phyloP scores from a whole-genome alignment of 2,888 invertebrate species.

The Lumbricus terrestris region DNA sequence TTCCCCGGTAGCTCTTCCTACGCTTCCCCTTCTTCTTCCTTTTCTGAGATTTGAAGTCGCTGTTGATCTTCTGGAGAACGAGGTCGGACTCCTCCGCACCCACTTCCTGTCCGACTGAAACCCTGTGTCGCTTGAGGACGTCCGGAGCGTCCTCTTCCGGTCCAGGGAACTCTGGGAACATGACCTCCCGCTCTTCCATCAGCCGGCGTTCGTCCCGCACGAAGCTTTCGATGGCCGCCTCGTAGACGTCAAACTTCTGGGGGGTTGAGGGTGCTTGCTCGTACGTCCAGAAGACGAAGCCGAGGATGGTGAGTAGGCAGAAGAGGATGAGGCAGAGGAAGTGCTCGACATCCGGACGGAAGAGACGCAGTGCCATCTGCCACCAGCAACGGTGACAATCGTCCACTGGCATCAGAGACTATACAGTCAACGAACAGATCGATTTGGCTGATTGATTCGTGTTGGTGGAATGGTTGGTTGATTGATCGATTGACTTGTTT shows the following conservation, averaged over 20 bases:
- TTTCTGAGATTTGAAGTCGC: not conserved
- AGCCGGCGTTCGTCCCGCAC: not conserved
- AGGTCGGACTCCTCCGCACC: not conserved
- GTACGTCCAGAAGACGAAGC: constrained; percentile 9
- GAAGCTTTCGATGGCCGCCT: not conserved
- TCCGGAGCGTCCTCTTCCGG: not conserved
- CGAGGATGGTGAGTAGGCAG: not conserved
- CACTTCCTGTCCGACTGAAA: not conserved
- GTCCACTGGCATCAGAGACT: not conserved
- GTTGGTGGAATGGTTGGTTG: not conserved
- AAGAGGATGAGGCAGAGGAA: constrained; percentile 5
- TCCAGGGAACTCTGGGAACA: not conserved
- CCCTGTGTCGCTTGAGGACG: not conserved
- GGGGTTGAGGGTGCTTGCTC: not conserved
- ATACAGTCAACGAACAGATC: not conserved
- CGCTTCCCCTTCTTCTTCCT: not conserved
- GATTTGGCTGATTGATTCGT: not conserved
- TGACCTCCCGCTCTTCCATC: not conserved
- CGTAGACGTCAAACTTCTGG: not conserved
- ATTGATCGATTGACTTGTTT: not conserved
- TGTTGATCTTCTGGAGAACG: not conserved
- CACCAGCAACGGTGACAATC: not conserved
- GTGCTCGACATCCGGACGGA: not conserved
- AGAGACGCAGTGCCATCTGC: not conserved
- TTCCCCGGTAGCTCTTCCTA: not conserved